Percentiles rank a stretch among this genome's conserved stretches.
Evolutionary conservation across 2,113 vertebrate genomes (phyloP).

Genomic region (Anoplopoma fimbria): DNA sequence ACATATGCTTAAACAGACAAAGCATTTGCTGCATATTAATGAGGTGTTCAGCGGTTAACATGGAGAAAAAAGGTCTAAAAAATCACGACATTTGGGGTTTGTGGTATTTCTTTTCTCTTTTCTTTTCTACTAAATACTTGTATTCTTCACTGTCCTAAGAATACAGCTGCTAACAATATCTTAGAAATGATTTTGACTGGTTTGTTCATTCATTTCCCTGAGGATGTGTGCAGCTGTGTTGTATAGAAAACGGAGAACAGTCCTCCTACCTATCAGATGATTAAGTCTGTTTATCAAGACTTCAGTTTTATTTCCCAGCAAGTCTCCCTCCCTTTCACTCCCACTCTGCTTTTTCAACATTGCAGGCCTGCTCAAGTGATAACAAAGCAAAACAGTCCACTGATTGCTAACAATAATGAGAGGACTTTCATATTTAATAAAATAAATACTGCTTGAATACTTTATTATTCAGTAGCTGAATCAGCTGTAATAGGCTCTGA

Average conservation of each 20-base stretch:
- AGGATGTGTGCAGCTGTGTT: neutral
- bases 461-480: constrained; percentile 38
- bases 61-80: neutral
- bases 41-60: constrained; percentile 1
- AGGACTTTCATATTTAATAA: neutral
- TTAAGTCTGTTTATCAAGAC: constrained; percentile 46
- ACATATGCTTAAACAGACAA: constrained; percentile 19
- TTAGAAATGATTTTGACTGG: neutral
- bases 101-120: neutral
- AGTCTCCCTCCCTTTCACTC: constrained; percentile 56
- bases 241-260: neutral
- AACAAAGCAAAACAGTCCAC: constrained; percentile 50
- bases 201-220: neutral
- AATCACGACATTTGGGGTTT: neutral
- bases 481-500: constrained; percentile 21
- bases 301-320: constrained; percentile 48
- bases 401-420: constrained; percentile 28
- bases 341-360: constrained; percentile 48
- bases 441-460: constrained; percentile 1
- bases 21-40: constrained; percentile 23
- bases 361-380: constrained; percentile 17
- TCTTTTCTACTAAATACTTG: neutral
- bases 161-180: neutral
- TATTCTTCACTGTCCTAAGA: neutral
- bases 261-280: constrained; percentile 21